These are phyloP conservation scores for Adela reaumurella DNA, from an alignment of 2,888 invertebrate species.

Conservation along the genomic window DNA sequence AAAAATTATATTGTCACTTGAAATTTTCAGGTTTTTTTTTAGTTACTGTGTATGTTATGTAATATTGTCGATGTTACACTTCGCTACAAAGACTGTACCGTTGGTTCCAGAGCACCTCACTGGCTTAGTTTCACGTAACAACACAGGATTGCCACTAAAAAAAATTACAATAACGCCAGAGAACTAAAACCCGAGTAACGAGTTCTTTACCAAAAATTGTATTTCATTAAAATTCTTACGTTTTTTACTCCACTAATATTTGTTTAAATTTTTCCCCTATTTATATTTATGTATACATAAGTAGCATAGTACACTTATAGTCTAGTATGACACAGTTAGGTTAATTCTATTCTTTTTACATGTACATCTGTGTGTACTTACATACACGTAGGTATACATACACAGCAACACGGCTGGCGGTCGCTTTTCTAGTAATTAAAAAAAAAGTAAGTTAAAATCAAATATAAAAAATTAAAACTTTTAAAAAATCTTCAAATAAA, in stretches of 20 bases:
- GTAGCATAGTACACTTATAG: conserved; percentile 50
- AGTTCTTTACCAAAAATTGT: not conserved
- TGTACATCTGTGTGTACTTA: conserved; percentile 49
- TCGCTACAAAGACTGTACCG: too few relatives aligned
- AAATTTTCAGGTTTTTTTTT: too few relatives aligned
- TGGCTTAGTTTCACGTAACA: too few relatives aligned
- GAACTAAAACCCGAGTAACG: not conserved
- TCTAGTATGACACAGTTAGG: conserved; percentile 56
- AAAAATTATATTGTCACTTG: too few relatives aligned
- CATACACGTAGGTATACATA: not conserved
- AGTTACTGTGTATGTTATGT: too few relatives aligned
- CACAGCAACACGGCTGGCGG: not conserved
- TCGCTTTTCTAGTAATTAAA: not conserved
- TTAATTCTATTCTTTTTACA: conserved; percentile 44
- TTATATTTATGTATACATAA: conserved; percentile 45
- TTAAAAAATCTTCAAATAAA: too few relatives aligned
- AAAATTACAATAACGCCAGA: not conserved
- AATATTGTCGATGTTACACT: too few relatives aligned
- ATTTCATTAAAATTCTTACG: not conserved
- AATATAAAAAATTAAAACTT: too few relatives aligned
- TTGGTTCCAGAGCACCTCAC: too few relatives aligned
- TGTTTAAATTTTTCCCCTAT: conserved; percentile 36
- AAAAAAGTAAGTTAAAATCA: too few relatives aligned
- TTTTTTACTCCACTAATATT: conserved; percentile 37
- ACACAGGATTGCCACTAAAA: not conserved